Evolutionary conservation across 2,888 invertebrate species (phyloP).

Genomic region (Oxyteleia sp.): DNA sequence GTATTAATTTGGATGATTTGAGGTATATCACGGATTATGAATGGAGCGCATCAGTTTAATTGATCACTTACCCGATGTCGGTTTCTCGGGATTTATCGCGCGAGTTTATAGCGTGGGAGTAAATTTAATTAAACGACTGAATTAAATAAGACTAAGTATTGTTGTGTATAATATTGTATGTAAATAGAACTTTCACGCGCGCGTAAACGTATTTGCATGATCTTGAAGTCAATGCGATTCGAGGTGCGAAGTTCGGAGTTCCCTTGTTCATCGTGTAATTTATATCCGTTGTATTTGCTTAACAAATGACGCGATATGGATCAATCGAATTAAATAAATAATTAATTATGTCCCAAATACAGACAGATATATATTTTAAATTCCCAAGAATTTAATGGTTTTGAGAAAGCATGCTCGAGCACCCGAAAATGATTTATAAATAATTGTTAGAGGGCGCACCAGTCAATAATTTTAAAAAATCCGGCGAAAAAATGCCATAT

Average conservation of each 20-base stretch:
- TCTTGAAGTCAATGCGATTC: slow-evolving; percentile 34
- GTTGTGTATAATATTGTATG: slow-evolving; percentile 29
- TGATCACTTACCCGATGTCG: slow-evolving; percentile 42
- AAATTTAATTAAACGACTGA: slow-evolving; percentile 41
- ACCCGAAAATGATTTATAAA: too few relatives aligned
- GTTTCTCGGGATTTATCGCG: slow-evolving; percentile 17
- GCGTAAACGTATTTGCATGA: slow-evolving; percentile 39
- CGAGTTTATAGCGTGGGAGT: slow-evolving; percentile 27
- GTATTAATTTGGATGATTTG: slow-evolving; percentile 42
- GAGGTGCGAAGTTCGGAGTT: not conserved
- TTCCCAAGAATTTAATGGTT: too few relatives aligned
- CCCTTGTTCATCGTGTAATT: slow-evolving; percentile 5
- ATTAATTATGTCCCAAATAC: too few relatives aligned
- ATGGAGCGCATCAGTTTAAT: slow-evolving; percentile 46
- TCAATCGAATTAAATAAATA: too few relatives aligned
- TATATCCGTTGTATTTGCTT: not conserved
- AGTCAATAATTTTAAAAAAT: too few relatives aligned
- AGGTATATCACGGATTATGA: slow-evolving; percentile 40
- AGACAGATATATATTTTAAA: too few relatives aligned
- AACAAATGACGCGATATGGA: not conserved
- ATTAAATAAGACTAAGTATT: slow-evolving; percentile 49
- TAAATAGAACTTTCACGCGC: slow-evolving; percentile 15
- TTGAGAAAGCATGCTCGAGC: too few relatives aligned
- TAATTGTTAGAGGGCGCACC: too few relatives aligned
- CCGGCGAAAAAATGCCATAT: too few relatives aligned